Evolutionary conservation across 2,888 invertebrate genomes (phyloP).

Genomic region (Spodoptera littoralis): DNA sequence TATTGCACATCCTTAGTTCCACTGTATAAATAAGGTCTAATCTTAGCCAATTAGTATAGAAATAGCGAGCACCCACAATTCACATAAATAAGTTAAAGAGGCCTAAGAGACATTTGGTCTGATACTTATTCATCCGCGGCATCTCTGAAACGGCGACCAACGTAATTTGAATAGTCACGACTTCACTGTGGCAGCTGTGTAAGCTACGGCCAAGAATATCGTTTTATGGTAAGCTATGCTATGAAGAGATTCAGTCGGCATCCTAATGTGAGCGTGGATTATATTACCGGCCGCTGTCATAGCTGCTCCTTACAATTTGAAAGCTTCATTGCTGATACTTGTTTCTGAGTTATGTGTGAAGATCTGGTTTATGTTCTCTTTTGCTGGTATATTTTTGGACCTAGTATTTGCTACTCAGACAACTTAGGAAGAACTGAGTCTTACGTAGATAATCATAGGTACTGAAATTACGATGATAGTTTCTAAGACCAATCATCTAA

Average conservation of each 20-base stretch:
- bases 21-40: constrained; percentile 4
- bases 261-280: constrained; percentile 28
- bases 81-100: constrained; percentile 34
- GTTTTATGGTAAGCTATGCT: constrained; percentile 43
- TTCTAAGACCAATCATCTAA: too few species aligned
- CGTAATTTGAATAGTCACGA: constrained; percentile 55
- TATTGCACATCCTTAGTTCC: too few species aligned
- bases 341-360: constrained; percentile 1
- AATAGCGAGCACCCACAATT: constrained; percentile 41
- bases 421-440: too few species aligned
- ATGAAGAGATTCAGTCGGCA: constrained; percentile 31
- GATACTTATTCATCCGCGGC: constrained; percentile 42
- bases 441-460: too few species aligned
- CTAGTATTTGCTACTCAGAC: too few species aligned
- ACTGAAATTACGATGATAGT: too few species aligned
- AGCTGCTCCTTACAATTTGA: constrained; percentile 29
- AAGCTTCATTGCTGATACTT: constrained; percentile 19
- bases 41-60: constrained; percentile 33
- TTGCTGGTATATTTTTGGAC: too few species aligned
- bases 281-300: constrained; percentile 23
- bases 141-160: constrained; percentile 41
- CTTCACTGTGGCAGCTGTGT: constrained; percentile 40
- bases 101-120: constrained; percentile 42
- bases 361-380: too few species aligned
- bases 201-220: constrained; percentile 44